Conservation (phyloP, 2,797 vertebrate species). For the Spheniscus humboldti region DNA sequence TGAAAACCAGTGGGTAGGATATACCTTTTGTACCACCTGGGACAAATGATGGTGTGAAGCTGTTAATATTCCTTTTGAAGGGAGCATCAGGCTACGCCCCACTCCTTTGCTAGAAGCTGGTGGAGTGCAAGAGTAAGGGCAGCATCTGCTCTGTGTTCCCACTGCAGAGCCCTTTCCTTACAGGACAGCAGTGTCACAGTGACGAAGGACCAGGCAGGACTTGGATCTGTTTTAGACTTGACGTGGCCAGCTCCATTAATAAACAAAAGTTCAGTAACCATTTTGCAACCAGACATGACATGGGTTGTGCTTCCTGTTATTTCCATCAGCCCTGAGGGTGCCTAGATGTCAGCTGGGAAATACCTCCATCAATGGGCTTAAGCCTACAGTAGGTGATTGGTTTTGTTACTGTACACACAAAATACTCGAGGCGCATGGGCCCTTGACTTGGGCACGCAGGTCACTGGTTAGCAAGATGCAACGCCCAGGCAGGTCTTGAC, state of each 20-base stretch:
- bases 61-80: neutral
- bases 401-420: neutral
- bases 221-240: neutral
- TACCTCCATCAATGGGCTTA: neutral
- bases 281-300: neutral
- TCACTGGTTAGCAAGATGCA: neutral
- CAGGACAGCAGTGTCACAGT: neutral
- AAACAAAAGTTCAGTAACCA: neutral
- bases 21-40: neutral
- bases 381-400: neutral
- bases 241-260: neutral
- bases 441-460: neutral
- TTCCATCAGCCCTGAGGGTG: neutral
- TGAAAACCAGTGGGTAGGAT: neutral
- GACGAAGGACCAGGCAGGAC: neutral
- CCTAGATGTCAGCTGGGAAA: neutral
- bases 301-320: neutral
- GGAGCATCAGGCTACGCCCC: neutral
- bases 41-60: neutral
- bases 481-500: neutral
- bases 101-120: neutral
- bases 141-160: neutral
- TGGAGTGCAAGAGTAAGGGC: neutral
- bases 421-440: fast-evolving
- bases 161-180: neutral